These are phyloP conservation scores for Propithecus perrieri DNA, from an alignment of 2,797 vertebrate species.

Conservation along the genomic window DNA sequence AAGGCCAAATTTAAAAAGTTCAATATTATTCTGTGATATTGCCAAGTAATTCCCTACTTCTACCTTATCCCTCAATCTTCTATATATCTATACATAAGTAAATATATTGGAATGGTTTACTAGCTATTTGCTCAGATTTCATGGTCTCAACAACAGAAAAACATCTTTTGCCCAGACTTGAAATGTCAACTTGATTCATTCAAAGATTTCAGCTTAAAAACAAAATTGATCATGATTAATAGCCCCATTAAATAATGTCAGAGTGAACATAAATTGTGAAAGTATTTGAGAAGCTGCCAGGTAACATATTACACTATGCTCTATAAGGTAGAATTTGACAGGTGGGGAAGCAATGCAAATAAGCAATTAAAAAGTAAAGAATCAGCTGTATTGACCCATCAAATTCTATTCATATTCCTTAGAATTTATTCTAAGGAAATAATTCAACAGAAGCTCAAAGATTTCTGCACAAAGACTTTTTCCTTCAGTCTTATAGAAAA, in stretches of 20 bases:
- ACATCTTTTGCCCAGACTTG: slow-evolving; percentile 6
- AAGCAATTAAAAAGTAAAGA: slow-evolving; percentile 62
- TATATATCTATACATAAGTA: background rate
- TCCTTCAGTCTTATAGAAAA: slow-evolving; percentile 29
- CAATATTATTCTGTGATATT: background rate
- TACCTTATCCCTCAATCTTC: background rate
- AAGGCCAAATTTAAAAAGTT: background rate
- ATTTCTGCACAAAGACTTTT: slow-evolving; percentile 23
- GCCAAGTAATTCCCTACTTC: background rate
- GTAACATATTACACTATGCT: background rate
- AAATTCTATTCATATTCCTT: slow-evolving; percentile 28
- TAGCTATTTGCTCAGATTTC: background rate
- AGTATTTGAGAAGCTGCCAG: slow-evolving; percentile 54
- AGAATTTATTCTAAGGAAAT: slow-evolving; percentile 46
- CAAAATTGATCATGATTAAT: slow-evolving; percentile 47
- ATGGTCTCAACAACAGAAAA: background rate
- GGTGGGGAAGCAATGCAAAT: background rate
- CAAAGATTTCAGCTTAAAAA: slow-evolving; percentile 36
- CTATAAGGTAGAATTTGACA: background rate
- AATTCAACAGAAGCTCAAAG: slow-evolving; percentile 19
- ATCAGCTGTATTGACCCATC: background rate
- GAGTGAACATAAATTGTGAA: background rate
- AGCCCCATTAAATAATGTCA: slow-evolving; percentile 5
- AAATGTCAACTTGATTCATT: slow-evolving; percentile 51
- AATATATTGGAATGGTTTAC: background rate